A percentile compares a stretch with the other conserved stretches of the same genome.
These are phyloP conservation scores for Oreohelix idahoensis DNA, from an alignment of 1,140 invertebrate species.

Conservation along the genomic window DNA sequence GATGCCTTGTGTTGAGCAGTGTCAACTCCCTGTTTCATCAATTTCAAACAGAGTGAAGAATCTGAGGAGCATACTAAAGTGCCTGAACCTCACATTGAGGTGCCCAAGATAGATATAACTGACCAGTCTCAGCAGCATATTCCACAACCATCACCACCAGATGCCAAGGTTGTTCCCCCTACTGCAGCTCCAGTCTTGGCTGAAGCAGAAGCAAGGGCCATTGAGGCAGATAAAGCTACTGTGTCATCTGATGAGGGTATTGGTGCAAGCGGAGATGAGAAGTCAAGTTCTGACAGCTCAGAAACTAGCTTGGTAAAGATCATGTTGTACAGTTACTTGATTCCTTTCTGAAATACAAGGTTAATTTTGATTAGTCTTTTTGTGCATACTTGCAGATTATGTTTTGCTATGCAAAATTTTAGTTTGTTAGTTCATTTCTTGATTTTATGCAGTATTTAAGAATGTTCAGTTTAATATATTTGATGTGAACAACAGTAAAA, in stretches of 20 bases:
- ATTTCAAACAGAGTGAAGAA: background rate
- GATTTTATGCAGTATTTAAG: no score
- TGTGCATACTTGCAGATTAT: no score
- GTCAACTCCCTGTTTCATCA: background rate
- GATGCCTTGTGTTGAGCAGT: no score
- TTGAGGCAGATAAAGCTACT: background rate
- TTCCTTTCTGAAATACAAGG: no score
- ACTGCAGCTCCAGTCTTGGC: background rate
- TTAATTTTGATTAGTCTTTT: no score
- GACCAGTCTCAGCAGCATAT: background rate
- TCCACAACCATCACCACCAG: background rate
- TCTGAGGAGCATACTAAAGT: background rate
- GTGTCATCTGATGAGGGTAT: conserved; percentile 16
- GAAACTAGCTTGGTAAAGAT: conserved; percentile 7
- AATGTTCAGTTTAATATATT: no score
- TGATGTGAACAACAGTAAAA: no score
- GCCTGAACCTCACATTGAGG: background rate
- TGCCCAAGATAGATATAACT: background rate
- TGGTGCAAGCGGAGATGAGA: conserved; percentile 6
- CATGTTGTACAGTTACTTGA: no score
- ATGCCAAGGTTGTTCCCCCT: background rate
- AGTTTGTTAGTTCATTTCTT: no score
- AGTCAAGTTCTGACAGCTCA: conserved; percentile 2
- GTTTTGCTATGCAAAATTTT: no score
- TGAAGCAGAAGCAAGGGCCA: background rate